Base-by-base conservation (phyloP, 1,140 invertebrate species). In the Venustaconcha ellipsiformis region DNA sequence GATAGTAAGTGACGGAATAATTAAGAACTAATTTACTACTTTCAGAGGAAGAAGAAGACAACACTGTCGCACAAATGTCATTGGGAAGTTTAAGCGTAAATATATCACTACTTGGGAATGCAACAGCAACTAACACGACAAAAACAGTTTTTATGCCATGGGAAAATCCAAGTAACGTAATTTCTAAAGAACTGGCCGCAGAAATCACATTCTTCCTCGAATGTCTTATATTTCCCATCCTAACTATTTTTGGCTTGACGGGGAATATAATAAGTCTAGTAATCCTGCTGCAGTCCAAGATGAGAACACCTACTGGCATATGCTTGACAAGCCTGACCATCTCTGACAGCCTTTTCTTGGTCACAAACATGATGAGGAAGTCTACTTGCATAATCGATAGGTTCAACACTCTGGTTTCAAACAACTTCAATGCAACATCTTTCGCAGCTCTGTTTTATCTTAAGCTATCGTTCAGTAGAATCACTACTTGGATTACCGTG, bases 261-360 rank as follows among this genome's bases (percentile, higher is more conserved):
- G 81, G 81, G 17, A 80, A 80, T 65, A 62, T 76, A 8, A 70
- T 82, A 64, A 80, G 81, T 37, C 58, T 82, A 17, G 62, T 78
- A 18, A 74, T 80, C 4, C 55, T 80, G 8, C 17, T 70, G 6
- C 71, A 76, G 20, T 66, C 71, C 20, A 78, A 76, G 12, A 56
- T 78, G 6, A 63, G 78, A 20, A 70, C 73, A 14, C 78, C 76
- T 17, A 80, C 78, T n/a, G 65, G 73, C 56, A 67, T 82, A 30
- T 60, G 78, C n/a, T 62, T 82, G 15, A 68, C 78, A 13, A 76
- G 70, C 2, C 58, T 82, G 6, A 68, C 81, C 55, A 23, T 80
- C 55, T 75, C 81, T 15, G 81, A 82, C 65, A 48, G 78, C 17
- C 30, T 72, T 20, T 82, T 68, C 66, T 71, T 82, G 3, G 26